These are phyloP conservation scores for Coreius guichenoti DNA, from an alignment of 2,797 vertebrate genomes.

Conservation along the genomic window DNA sequence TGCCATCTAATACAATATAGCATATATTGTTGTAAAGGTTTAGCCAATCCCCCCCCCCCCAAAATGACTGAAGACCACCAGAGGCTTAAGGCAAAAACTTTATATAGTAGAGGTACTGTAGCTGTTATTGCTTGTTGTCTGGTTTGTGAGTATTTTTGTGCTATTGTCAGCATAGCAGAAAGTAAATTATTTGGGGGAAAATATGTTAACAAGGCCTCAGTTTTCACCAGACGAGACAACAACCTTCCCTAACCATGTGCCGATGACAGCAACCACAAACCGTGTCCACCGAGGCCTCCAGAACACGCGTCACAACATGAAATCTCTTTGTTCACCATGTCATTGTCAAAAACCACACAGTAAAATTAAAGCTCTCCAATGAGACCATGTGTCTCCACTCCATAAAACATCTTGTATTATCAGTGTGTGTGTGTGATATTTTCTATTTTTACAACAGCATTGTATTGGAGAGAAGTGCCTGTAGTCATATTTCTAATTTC, in stretches of 20 bases:
- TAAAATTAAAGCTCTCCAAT: slow-evolving; percentile 26
- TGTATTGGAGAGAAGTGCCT: slow-evolving; percentile 1
- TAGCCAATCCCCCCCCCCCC: no score
- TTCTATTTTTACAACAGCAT: neutral
- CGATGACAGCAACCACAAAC: neutral
- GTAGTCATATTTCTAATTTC: slow-evolving; percentile 20
- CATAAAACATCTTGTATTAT: neutral
- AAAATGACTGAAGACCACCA: neutral
- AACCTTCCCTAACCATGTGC: neutral
- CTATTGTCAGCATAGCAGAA: slow-evolving; percentile 3
- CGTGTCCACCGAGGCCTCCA: neutral
- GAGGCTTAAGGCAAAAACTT: neutral
- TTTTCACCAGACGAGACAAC: neutral
- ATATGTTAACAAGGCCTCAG: neutral
- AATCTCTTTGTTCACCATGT: neutral
- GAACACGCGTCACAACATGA: neutral
- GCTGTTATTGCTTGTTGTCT: neutral
- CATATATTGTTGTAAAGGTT: no score
- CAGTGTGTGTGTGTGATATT: neutral
- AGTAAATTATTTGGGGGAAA: slow-evolving; percentile 15
- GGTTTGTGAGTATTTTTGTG: neutral
- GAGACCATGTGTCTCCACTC: neutral
- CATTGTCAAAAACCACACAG: neutral
- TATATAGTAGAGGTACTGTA: neutral
- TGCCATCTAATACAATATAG: no score